phyloP scores from a whole-genome alignment of 2,113 vertebrate species.

The Rhinoptilus africanus region DNA sequence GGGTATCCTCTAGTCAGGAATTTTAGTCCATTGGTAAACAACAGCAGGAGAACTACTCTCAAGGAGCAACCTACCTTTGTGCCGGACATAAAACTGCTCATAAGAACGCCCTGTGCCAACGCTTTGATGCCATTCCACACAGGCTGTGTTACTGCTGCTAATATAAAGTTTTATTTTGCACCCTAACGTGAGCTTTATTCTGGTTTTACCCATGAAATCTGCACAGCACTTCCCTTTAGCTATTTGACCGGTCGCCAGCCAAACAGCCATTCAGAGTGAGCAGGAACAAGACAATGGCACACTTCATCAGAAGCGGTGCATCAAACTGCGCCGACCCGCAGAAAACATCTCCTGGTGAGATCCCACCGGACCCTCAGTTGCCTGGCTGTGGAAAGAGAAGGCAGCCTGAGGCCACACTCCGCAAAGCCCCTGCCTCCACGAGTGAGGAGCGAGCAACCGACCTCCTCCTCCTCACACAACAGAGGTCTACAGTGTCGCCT shows the following conservation, averaged over 20 bases:
- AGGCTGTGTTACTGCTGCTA: neutral
- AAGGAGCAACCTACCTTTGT: neutral
- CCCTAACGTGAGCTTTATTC: neutral
- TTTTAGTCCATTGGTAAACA: neutral
- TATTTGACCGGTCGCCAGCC: too few species aligned
- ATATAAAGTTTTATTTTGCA: neutral
- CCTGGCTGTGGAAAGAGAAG: too few species aligned
- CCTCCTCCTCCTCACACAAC: neutral
- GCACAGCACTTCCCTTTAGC: neutral
- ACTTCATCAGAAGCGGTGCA: neutral
- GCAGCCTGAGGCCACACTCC: neutral
- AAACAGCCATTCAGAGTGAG: neutral
- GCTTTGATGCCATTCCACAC: neutral
- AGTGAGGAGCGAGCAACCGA: neutral
- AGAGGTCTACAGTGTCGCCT: neutral
- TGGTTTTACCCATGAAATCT: neutral
- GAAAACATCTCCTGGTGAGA: neutral
- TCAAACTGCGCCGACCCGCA: neutral
- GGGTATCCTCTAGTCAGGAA: neutral
- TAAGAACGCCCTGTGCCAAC: rapidly evolving
- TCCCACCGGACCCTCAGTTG: neutral
- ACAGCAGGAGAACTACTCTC: neutral
- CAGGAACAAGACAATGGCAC: neutral
- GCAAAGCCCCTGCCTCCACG: neutral
- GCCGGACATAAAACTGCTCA: rapidly evolving